phyloP scores from a whole-genome alignment of 1,140 invertebrate species.

The Heliconius melpomene region DNA sequence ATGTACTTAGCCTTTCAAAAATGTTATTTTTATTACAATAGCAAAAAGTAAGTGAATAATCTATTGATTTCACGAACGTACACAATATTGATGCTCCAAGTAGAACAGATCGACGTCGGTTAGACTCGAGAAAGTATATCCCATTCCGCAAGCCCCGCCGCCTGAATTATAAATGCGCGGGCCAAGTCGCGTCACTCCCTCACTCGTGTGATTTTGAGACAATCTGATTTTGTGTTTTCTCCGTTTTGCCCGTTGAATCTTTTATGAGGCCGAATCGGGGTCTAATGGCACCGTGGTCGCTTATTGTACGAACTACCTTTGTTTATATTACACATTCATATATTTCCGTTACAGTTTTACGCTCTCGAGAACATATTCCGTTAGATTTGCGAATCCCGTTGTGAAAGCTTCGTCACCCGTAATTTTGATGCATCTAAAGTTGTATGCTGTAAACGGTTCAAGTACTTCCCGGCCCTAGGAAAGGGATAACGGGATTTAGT shows the following conservation, averaged over 20 bases:
- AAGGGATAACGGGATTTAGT: slow-evolving; percentile 58
- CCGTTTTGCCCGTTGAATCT: slow-evolving; percentile 75
- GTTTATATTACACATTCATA: slow-evolving; percentile 36
- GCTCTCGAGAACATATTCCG: not conserved
- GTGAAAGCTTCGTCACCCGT: slow-evolving; percentile 14
- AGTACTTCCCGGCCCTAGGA: slow-evolving; percentile 49
- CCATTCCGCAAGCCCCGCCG: slow-evolving; percentile 68
- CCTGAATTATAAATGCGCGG: slow-evolving; percentile 76
- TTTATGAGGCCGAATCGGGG: slow-evolving; percentile 68
- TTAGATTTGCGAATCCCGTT: not conserved
- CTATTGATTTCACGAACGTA: not conserved
- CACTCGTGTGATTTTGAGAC: slow-evolving; percentile 78
- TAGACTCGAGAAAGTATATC: slow-evolving; percentile 45
- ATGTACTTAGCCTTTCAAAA: too few species aligned
- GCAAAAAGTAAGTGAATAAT: not conserved
- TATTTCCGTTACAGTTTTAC: not conserved
- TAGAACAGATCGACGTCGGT: slow-evolving; percentile 34
- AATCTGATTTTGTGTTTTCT: slow-evolving; percentile 79
- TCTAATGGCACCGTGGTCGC: slow-evolving; percentile 62
- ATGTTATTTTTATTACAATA: not conserved
- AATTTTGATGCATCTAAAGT: slow-evolving; percentile 36
- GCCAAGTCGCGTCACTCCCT: slow-evolving; percentile 56
- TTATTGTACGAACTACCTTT: slow-evolving; percentile 47
- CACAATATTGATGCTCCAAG: slow-evolving; percentile 14
- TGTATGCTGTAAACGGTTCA: slow-evolving; percentile 53